Base-by-base conservation (phyloP, 2,888 invertebrate genomes). In the Luperina nickerlii region DNA sequence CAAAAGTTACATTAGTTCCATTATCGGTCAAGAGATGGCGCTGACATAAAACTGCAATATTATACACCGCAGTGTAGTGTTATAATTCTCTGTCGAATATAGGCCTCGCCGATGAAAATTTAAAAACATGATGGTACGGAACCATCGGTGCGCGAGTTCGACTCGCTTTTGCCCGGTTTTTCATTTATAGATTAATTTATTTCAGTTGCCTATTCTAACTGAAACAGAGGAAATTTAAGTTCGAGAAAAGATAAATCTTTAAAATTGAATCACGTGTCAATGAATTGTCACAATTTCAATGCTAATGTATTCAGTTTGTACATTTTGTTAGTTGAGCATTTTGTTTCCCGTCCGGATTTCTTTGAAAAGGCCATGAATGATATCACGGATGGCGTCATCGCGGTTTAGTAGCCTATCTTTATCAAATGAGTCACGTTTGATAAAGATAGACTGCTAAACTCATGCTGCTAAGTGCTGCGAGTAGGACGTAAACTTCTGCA, bases 381-480 rank as follows among this genome's bases (percentile, higher is more conserved):
- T 87, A 88, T 91, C 90, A 91, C 51, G 51, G 38, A 76, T 88
- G 80, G 70, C 89, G 85, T 89, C 89, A 88, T 82, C 81, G 73
- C 76, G n/a, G 57, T 72, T 87, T 74, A 83, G 63, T 74, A 65
- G n/a, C 13, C 60, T 72, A 81, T 87, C 79, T 84, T 82, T 78
- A 65, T 51, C 24, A 54, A 67, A 48, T 84, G 87, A 87, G 68
- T 13, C 45, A 13, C 45, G 13, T 45, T 45, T 13, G 13, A 13
- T 45, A 45, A 13, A 45, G 13, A 45, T 45, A 45, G 45, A 1
- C 11, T 2, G 42, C 42, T 42, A 38, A 38, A 42, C 42, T 9
- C 42, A 45, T 8, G 45, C 45, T 45, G 45, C 13, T 45, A 3
- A 13, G 13, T 45, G 45, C 45, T 45, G 45, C 45, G 75, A 70